A percentile compares a stretch with the other conserved stretches of the same genome.
These are phyloP conservation scores for Pogoniulus pusillus DNA, from an alignment of 2,797 vertebrate genomes.

Conservation along the genomic window DNA sequence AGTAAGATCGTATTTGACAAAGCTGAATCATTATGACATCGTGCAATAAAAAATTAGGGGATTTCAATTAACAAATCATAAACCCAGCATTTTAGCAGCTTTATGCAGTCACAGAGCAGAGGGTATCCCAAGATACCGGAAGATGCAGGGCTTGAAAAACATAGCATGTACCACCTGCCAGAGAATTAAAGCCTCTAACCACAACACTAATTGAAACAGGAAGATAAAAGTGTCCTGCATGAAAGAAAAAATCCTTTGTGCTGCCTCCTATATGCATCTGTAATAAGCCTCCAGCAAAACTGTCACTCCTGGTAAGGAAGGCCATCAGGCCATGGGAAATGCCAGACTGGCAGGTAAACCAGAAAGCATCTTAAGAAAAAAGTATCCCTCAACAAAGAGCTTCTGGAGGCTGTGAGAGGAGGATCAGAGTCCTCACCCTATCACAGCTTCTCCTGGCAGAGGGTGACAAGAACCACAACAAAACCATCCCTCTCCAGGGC, in stretches of 20 bases:
- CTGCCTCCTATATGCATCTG: background rate
- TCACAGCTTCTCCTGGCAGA: background rate
- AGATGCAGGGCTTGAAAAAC: background rate
- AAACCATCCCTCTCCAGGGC: background rate
- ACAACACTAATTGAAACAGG: background rate
- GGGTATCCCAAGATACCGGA: background rate
- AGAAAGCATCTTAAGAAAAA: background rate
- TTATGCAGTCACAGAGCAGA: background rate
- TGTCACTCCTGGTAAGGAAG: background rate
- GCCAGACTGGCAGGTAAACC: rapidly evolving
- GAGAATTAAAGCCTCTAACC: background rate
- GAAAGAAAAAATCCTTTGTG: background rate
- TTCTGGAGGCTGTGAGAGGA: background rate
- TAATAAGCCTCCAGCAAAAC: background rate
- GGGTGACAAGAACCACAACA: background rate
- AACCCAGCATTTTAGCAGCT: background rate
- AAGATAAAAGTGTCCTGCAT: background rate
- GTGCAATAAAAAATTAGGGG: background rate
- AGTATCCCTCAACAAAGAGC: background rate
- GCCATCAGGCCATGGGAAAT: background rate
- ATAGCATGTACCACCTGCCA: background rate
- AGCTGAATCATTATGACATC: background rate
- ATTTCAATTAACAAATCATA: background rate
- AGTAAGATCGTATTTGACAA: background rate
- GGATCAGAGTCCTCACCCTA: background rate